Base-by-base conservation (phyloP, 92 coral and sea anemone species). In the Phenganax stokvisi region DNA sequence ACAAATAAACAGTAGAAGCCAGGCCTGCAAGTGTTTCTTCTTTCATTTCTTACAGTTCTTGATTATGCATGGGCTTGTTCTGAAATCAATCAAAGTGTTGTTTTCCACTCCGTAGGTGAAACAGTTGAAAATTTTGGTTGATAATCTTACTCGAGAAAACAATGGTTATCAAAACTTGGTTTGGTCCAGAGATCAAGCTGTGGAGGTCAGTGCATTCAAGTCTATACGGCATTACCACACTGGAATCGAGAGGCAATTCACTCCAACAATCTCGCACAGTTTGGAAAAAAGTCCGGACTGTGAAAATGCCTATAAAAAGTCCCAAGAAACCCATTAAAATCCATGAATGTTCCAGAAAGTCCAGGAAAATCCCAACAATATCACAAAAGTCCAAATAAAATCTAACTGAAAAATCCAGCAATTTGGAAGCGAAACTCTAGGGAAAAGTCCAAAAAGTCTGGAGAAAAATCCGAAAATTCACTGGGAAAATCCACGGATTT, bases 71-170 rank as follows among this genome's bases (percentile, higher is more conserved):
- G 28, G 7, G 17, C 12, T 30, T 69, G 9, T 69, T 17, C 16
- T 25, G 31, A 15, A 59, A 59, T 59, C 25, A 59, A 59, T 59
- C 25, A 13, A 59, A 59, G 47, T 59, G 16, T 59, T 59, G 65
- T 59, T 25, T 59, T 6, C 7, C 65, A 76, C 69, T 77, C 25
- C 25, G 54, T 77, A 94, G 98, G 86, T 88, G 44, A 92, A 87
- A 56, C 82, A 92, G 79, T 84, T 92, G 86, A 90, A 93, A 52
- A 88, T 92, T 31, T 87, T 88, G 60, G 92, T 89, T 56, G 96
- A 88, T 77, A 94, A 91, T 61, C 68, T 94, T 27, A 87, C 98
- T 6, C 86, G 96, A 16, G 98, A 94, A 62, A 92, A 97, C 75
- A 92, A 77, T 71, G 90, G 88, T 73, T 94, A 92, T 83, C 92